These are phyloP conservation scores for Urocyon cinereoargenteus DNA, from an alignment of 2,797 vertebrate species.

Conservation along the genomic window DNA sequence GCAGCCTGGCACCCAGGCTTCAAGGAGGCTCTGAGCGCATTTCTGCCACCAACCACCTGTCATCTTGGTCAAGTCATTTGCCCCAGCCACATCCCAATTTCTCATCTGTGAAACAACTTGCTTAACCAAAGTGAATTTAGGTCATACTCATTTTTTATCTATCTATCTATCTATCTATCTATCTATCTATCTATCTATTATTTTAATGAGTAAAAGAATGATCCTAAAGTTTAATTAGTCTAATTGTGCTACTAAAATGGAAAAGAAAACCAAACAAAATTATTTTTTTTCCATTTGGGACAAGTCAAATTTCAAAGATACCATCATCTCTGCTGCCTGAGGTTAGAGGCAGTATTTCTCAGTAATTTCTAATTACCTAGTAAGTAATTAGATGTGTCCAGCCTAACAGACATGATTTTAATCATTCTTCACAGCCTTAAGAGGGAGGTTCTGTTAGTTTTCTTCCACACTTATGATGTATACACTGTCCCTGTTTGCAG, in stretches of 20 bases:
- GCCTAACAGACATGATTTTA: neutral
- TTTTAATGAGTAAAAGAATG: neutral
- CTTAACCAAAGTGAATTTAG: neutral
- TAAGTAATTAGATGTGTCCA: neutral
- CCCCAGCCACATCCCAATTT: neutral
- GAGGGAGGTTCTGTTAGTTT: neutral
- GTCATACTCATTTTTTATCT: neutral
- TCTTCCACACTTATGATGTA: neutral
- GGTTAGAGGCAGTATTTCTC: neutral
- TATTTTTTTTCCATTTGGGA: neutral
- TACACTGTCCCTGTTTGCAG: neutral
- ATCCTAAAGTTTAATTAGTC: neutral
- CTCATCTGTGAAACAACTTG: neutral
- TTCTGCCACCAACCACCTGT: neutral
- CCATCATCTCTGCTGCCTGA: neutral
- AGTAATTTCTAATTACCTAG: neutral
- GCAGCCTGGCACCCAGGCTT: accelerated
- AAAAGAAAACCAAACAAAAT: neutral
- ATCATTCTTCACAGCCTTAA: neutral
- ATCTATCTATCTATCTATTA: neutral
- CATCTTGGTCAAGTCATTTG: neutral
- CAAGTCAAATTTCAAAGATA: neutral
- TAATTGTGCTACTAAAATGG: neutral
- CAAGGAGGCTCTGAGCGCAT: neutral
- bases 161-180: neutral